Base-by-base conservation (phyloP, 2,888 invertebrate species). In the Aphidius colemani region DNA sequence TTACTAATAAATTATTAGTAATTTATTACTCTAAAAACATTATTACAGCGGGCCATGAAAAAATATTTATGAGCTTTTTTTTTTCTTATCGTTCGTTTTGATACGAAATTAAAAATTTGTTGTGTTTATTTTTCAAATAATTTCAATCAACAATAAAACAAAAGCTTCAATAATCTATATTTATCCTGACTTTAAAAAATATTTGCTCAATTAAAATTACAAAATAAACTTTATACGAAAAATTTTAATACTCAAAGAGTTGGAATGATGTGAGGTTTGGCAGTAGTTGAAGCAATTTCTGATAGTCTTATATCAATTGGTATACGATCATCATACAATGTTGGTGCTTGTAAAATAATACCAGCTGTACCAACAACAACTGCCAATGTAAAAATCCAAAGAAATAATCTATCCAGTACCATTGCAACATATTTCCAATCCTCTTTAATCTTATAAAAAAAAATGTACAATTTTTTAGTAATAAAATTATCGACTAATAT, bases 361-460 rank as follows among this genome's bases (percentile, higher is more conserved):
- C 95, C 95, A 41, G 94, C 94, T 60, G 94, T 96, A 53, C 97
- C 97, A 70, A 96, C 93, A 69, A 97, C 86, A 77, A 96, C 96
- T 58, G 97, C 96, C 79, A 96, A 87, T 73, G 96, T 96, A 86
- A 98, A 98, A 83, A 98, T 96, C 93, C 96, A 96, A 76, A 98
- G 88, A 85, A 98, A 98, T 78, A 98, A 87, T 69, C 98, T 89
- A 85, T 98, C 98, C 81, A 98, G 87, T 71, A 98, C 97, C 95
- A 97, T 96, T 69, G 97, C 97, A 73, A 98, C 96, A 85, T 95
- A 98, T 84, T 98, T 98, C 98, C 98, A 98, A 86, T 98, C 97
- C 86, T 97, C 96, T 85, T 94, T 94, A 73, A 95, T 94, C 94
- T 94, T 78, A 51, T 44, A 10, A 30, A 40, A 50, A 63, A 45